Conservation (phyloP, 2,113 vertebrate species). For the Okapia johnstoni region DNA sequence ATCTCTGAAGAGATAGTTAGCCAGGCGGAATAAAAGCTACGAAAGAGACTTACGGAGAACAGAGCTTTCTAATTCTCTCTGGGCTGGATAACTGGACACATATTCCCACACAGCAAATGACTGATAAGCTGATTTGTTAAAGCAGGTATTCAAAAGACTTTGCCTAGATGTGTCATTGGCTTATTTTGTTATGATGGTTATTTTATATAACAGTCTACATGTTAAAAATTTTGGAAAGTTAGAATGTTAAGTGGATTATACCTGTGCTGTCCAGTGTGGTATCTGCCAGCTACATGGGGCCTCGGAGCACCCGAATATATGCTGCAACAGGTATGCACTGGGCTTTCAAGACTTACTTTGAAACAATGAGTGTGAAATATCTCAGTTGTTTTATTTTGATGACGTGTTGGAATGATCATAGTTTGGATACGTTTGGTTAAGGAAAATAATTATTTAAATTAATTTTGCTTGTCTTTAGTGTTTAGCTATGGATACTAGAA, state of each 20-base stretch:
- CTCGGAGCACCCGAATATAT: background rate
- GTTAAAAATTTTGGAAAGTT: background rate
- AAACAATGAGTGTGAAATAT: background rate
- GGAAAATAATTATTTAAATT: background rate
- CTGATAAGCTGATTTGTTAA: background rate
- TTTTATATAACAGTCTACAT: background rate
- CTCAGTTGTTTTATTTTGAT: background rate
- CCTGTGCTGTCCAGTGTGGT: background rate
- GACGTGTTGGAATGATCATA: background rate
- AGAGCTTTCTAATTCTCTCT: background rate
- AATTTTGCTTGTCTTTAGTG: background rate
- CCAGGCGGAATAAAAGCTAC: background rate
- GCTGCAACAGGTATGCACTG: background rate
- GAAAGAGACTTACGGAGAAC: background rate
- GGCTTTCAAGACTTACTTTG: background rate
- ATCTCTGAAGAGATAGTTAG: background rate
- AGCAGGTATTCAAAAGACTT: background rate
- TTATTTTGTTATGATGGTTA: background rate
- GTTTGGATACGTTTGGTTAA: background rate
- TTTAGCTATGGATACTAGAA: background rate
- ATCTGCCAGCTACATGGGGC: background rate
- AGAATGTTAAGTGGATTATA: background rate
- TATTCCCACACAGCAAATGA: background rate
- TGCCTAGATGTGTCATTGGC: background rate
- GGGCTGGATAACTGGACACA: background rate